Base-by-base conservation (phyloP, 2,888 invertebrate genomes). In the Cryptus armator region DNA sequence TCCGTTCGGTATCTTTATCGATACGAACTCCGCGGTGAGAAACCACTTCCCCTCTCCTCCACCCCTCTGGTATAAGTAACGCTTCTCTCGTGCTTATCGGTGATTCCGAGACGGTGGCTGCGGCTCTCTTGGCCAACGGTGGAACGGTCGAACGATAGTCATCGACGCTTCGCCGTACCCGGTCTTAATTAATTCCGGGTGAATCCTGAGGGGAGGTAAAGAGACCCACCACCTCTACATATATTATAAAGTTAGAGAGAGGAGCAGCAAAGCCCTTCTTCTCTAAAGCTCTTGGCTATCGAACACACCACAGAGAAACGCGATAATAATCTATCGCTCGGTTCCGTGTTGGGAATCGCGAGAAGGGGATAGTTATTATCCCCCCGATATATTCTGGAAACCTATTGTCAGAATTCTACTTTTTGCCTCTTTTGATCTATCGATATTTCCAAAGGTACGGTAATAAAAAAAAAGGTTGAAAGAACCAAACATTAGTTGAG, bases 101-200 rank as follows among this genome's bases (percentile, higher is more conserved):
- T 56, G 82, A 82, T 86, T 84, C 56, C 51, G 67, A 53, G 16
- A 64, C 51, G 66, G 16, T 24, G 43, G 37, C 32, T 64, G 29
- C 48, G 16, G 19, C 37, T 48, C 64, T 75, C 70, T 51, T 48
- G 43, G 24, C 48, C 16, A 32, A 53, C 32, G 37, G 53, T 56
- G 46, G 64, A 62, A 62, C 51, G 70, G 79, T 37, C 56, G 62
- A 76, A 82, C 88, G 89, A 89, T 88, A 87, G 87, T 88, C 87
- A 90, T 90, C 90, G 90, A 89, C 88, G 89, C 86, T 89, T 85
- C 84, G 87, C 81, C 83, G 10, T 24, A 89, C 89, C 89, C 88
- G 89, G 84, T 89, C 89, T 89, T 89, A 90, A 90, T 90, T 90
- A 90, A 90, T 90, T 90, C 88, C 88, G 85, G 87, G 87, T 87